phyloP scores from a whole-genome alignment of 2,888 invertebrate species.

The Synergus japonicus region DNA sequence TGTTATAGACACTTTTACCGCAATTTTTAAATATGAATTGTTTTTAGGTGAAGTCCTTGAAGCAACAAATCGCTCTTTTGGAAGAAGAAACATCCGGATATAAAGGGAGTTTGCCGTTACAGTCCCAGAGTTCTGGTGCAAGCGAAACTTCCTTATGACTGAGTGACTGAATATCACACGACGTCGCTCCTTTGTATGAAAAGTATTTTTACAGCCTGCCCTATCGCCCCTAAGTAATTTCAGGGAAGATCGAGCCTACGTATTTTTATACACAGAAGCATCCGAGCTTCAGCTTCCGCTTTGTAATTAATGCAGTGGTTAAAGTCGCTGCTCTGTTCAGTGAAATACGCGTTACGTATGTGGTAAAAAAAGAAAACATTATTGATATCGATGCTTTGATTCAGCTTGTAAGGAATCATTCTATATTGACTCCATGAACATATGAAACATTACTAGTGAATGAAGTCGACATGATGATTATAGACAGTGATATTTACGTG shows the following conservation, averaged over 20 bases:
- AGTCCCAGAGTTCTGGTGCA: conserved; percentile 71
- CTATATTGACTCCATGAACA: conserved; percentile 44
- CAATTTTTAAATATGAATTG: conserved; percentile 1
- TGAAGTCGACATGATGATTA: conserved; percentile 52
- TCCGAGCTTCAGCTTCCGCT: conserved; percentile 63
- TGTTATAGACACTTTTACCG: too few relatives aligned
- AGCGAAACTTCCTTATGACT: conserved; percentile 73
- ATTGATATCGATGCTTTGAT: neutral
- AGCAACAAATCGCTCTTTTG: conserved; percentile 78
- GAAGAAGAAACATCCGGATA: conserved; percentile 72
- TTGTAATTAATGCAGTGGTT: conserved; percentile 58
- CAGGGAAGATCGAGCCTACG: conserved; percentile 62
- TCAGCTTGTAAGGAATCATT: conserved; percentile 4
- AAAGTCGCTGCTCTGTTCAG: conserved; percentile 40
- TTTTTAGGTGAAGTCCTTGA: conserved; percentile 78
- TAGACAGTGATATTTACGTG: conserved; percentile 64
- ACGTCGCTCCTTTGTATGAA: conserved; percentile 46
- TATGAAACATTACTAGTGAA: conserved; percentile 46
- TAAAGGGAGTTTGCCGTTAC: conserved; percentile 66
- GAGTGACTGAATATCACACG: conserved; percentile 53
- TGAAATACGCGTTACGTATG: neutral
- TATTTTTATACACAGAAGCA: conserved; percentile 69
- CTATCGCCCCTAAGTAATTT: conserved; percentile 51
- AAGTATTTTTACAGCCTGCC: conserved; percentile 58
- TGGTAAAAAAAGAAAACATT: neutral